phyloP scores from a whole-genome alignment of 2,113 vertebrate species.

The Ophiodon elongatus region DNA sequence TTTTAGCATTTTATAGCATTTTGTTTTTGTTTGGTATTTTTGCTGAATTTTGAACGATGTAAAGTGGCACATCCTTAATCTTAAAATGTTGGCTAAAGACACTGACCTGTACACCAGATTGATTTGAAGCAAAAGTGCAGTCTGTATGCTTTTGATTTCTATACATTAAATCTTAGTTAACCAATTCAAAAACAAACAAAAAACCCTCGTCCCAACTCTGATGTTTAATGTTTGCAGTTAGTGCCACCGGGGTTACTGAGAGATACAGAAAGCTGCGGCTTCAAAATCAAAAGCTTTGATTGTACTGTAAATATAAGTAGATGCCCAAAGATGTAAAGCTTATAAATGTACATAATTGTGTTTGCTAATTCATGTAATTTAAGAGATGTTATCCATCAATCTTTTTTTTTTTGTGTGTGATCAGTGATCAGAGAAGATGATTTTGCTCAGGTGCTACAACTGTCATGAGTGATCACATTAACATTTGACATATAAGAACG shows the following conservation, averaged over 20 bases:
- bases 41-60: slow-evolving; percentile 33
- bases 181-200: neutral
- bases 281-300: slow-evolving; percentile 53
- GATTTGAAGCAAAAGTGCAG: slow-evolving; percentile 41
- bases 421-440: slow-evolving; percentile 23
- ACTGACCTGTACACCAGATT: slow-evolving; percentile 55
- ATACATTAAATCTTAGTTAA: slow-evolving; percentile 10
- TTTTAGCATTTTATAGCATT: slow-evolving; percentile 43
- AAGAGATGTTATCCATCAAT: slow-evolving; percentile 47
- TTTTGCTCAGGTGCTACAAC: slow-evolving; percentile 72
- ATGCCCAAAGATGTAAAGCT: slow-evolving; percentile 69
- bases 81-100: slow-evolving; percentile 48
- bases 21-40: slow-evolving; percentile 36
- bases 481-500: slow-evolving; percentile 18
- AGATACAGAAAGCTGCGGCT: slow-evolving; percentile 25
- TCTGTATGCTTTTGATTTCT: slow-evolving; percentile 23
- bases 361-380: slow-evolving; percentile 72
- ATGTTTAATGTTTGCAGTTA: slow-evolving; percentile 28
- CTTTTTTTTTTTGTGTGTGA: slow-evolving; percentile 19
- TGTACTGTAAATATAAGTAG: slow-evolving; percentile 82
- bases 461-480: slow-evolving; percentile 35
- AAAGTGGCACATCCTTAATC: slow-evolving; percentile 63
- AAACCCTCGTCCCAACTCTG: neutral
- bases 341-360: slow-evolving; percentile 74
- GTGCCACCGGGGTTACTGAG: slow-evolving; percentile 17